These are phyloP conservation scores for Melikaiella ostensackeni DNA, from an alignment of 2,888 invertebrate species.

Conservation along the genomic window DNA sequence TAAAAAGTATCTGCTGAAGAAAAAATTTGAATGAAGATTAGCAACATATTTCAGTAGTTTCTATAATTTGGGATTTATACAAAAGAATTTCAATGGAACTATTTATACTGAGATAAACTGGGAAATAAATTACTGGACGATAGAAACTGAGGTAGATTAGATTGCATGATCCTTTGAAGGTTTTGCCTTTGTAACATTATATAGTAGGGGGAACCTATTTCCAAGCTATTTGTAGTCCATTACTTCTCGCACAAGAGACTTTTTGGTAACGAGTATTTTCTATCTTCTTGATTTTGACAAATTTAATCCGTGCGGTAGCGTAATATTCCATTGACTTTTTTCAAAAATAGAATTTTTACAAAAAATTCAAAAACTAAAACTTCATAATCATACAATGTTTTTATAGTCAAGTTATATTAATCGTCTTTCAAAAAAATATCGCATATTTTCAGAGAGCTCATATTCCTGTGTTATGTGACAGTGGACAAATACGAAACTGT, in stretches of 20 bases:
- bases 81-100: background rate
- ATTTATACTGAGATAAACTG: background rate
- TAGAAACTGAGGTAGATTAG: background rate
- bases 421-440: background rate
- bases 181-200: background rate
- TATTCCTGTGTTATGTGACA: background rate
- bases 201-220: background rate
- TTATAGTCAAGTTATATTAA: background rate
- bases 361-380: no score
- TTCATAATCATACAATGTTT: no score
- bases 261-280: background rate
- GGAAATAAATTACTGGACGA: background rate
- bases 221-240: background rate
- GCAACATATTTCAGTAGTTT: background rate
- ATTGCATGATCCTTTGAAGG: conserved; percentile 1
- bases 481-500: background rate
- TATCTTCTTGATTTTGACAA: background rate
- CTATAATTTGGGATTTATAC: background rate
- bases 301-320: background rate
- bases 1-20: no score
- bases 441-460: background rate
- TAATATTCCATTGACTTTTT: background rate
- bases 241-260: background rate
- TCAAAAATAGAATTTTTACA: no score
- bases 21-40: no score